These are phyloP conservation scores for Xiphydria camelus DNA, from an alignment of 2,888 invertebrate genomes.

Conservation along the genomic window DNA sequence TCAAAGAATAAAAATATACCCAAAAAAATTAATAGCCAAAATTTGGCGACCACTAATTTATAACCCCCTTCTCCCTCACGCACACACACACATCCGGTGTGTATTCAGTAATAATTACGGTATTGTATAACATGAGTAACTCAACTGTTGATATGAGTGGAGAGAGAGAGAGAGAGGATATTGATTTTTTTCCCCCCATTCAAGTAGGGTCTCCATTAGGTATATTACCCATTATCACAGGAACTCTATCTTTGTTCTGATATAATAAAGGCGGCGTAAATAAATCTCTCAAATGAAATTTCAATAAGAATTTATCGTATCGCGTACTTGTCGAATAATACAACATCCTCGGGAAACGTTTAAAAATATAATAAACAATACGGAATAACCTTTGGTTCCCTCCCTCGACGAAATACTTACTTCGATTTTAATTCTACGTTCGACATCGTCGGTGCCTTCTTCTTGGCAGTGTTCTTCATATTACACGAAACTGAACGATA, in stretches of 20 bases:
- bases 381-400: no score
- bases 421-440: conserved; percentile 1
- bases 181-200: conserved; percentile 5
- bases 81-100: background rate
- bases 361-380: no score
- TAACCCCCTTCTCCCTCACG: no score
- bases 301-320: no score
- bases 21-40: background rate
- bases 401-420: no score
- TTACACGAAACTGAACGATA: background rate
- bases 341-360: no score
- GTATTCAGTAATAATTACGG: background rate
- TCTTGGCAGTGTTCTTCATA: conserved; percentile 2
- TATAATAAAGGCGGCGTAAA: background rate
- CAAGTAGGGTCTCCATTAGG: no score
- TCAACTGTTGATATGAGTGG: background rate
- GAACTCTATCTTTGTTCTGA: background rate
- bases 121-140: no score
- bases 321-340: no score
- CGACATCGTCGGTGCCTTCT: background rate
- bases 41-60: background rate
- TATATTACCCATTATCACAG: no score
- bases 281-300: background rate
- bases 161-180: background rate
- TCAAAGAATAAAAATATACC: background rate